Base-by-base conservation (phyloP, 2,888 invertebrate genomes). In the Drosophila greeni region DNA sequence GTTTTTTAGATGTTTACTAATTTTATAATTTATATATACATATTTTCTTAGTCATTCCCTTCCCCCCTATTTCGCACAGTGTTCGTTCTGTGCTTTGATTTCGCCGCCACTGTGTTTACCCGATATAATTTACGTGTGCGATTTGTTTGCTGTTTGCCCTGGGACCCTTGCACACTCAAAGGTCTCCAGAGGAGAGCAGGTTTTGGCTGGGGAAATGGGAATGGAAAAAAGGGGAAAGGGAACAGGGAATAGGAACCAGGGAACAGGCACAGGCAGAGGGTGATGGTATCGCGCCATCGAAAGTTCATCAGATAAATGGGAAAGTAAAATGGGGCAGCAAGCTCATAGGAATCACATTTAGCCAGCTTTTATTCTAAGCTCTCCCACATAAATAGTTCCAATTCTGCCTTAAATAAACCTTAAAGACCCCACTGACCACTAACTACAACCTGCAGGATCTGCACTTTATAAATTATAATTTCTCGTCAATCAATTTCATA, bases 91-190 rank as follows among this genome's bases (percentile, higher is more conserved):
- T 33, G n/a, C 54, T 57, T 57, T 57, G 58, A 59, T 43, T 43
- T 42, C 23, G 29, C 53, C 16, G 42, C 43, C 16, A 43, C 59
- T 37, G 47, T 60, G 60, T 47, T 60, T 60, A 40, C 60, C 29
- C 33, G 20, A 60, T 60, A 60, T 47, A 57, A 59, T 45, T 58
- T 58, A 59, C 59, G 59, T 59, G 59, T 58, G 59, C 37, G 43
- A 58, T 59, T 43, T 58, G 59, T 58, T 43, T 57, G 47, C 61
- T 59, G 34, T 59, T 59, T 29, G 34, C 58, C 34, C 55, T 37
- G 53, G 8, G 29, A 56, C 29, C 37, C 20, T 18, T 1, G 23
- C 37, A 20, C 53, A 36, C 31, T 56, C 56, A 53, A 53, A 31
- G 56, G 39, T 23, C 16, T 16, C 24, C 11, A 11, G 14, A 23